phyloP scores from a whole-genome alignment of 2,113 vertebrate genomes.

The Phalacrocorax pelagicus region DNA sequence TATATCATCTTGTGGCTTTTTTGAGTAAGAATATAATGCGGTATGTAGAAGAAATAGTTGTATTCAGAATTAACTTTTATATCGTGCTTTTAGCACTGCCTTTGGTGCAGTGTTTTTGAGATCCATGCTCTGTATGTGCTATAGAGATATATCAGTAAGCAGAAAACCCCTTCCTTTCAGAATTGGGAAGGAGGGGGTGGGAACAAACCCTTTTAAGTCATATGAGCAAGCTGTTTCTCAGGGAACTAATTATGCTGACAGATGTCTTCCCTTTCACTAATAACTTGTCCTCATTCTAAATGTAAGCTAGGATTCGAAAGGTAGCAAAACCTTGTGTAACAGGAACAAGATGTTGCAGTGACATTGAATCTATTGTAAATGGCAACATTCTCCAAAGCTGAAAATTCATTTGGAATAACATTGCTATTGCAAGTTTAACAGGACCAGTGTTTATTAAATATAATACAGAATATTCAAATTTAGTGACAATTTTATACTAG shows the following conservation, averaged over 20 bases:
- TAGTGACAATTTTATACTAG: background rate
- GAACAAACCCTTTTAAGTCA: background rate
- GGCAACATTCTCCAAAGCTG: background rate
- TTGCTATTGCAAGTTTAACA: background rate
- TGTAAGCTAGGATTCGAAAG: background rate
- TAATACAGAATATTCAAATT: background rate
- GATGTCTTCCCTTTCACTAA: background rate
- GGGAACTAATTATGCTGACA: background rate
- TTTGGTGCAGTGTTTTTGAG: background rate
- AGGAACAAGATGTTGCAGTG: background rate
- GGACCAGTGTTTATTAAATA: background rate
- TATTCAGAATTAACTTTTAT: background rate
- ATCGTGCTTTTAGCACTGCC: background rate
- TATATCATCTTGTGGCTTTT: background rate
- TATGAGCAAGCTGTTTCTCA: background rate
- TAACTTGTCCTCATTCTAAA: background rate
- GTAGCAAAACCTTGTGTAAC: background rate
- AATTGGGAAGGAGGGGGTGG: background rate
- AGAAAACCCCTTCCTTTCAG: background rate
- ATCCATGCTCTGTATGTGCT: background rate
- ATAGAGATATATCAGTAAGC: background rate
- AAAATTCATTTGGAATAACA: background rate
- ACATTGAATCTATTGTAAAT: background rate
- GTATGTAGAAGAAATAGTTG: background rate
- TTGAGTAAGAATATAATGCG: background rate